Percentiles rank a stretch among this genome's conserved stretches.
Conservation (phyloP, 2,888 invertebrate species). For the Odontomyia ornata region DNA sequence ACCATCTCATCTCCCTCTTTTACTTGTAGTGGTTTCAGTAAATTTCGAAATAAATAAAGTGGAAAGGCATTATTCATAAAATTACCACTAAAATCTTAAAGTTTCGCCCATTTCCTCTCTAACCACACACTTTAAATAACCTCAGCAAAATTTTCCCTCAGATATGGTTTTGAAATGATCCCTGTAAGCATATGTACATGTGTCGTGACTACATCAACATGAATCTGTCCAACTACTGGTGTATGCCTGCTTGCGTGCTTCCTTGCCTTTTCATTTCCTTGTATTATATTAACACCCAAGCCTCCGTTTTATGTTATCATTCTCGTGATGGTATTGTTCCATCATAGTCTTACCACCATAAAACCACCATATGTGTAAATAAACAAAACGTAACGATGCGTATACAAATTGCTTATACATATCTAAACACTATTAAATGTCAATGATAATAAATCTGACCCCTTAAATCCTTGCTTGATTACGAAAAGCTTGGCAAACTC, state of each 20-base stretch:
- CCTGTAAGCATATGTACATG: conserved; percentile 1
- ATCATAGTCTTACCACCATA: conserved; percentile 38
- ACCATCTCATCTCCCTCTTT: too few relatives aligned
- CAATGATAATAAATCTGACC: conserved; percentile 49
- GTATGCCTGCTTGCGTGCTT: background rate
- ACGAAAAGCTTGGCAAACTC: conserved; percentile 36
- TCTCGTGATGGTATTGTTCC: conserved; percentile 26
- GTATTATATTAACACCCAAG: background rate
- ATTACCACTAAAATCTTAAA: conserved; percentile 1
- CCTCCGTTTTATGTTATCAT: background rate
- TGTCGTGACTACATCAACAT: conserved; percentile 9
- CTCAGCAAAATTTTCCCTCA: background rate
- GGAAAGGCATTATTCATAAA: too few relatives aligned
- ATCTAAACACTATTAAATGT: conserved; percentile 48
- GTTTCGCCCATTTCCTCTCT: background rate
- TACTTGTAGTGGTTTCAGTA: too few relatives aligned
- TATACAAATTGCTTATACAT: conserved; percentile 48
- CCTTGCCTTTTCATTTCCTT: background rate
- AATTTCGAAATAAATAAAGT: too few relatives aligned
- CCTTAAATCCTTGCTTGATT: conserved; percentile 47
- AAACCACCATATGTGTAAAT: conserved; percentile 42
- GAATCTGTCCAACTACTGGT: background rate
- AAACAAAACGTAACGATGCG: conserved; percentile 49
- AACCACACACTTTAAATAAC: background rate
- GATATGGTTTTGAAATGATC: background rate